Base-by-base conservation (phyloP, 2,888 invertebrate species). In the Myopa tessellatipennis region DNA sequence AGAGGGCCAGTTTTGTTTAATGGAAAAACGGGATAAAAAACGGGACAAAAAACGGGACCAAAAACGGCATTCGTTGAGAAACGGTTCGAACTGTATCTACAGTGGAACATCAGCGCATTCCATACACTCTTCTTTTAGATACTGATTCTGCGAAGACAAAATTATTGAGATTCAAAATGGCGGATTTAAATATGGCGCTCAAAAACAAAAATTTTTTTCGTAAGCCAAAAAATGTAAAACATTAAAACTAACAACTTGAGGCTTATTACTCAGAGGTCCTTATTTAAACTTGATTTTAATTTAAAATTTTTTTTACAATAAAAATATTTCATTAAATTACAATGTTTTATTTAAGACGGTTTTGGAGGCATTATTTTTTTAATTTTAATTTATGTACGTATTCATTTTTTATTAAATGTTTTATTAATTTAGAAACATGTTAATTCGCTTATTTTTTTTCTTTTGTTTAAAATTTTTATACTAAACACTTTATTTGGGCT, bases 321-420 rank as follows among this genome's bases (percentile, higher is more conserved):
- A 26, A 34, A 6, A n/a, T 14, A 6, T 1, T 63, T 63, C 18
- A 34, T 63, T 63, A 34, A 18, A 34, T 34, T 34, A n/a, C 34
- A 34, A 10, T 63, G 26, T 63, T 34, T 63, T 26, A 2, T 34
- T 63, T 26, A 2, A 26, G 2, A 26, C 1, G 26, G 26, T 26
- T 26, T 26, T 26, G 26, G 26, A 26, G n/a, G n/a, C n/a, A n/a
- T 63, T 63, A 34, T 34, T 63, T 26, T 26, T 26, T 26, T 26
- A 26, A 26, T 63, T 34, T 34, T 8, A 8, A 12, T 18, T 61
- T 61, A 10, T 61, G 26, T 18, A 12, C 1, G 16, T 61, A 18
- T 50, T 10, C 67, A 45, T 78, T 40, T 76, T 69, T 26, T 55
- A 38, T 36, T 45, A 50, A 67, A 67, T 38, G 14, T 67, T 67